Base-by-base conservation (phyloP, 1,140 invertebrate genomes). In the Ostrea edulis region DNA sequence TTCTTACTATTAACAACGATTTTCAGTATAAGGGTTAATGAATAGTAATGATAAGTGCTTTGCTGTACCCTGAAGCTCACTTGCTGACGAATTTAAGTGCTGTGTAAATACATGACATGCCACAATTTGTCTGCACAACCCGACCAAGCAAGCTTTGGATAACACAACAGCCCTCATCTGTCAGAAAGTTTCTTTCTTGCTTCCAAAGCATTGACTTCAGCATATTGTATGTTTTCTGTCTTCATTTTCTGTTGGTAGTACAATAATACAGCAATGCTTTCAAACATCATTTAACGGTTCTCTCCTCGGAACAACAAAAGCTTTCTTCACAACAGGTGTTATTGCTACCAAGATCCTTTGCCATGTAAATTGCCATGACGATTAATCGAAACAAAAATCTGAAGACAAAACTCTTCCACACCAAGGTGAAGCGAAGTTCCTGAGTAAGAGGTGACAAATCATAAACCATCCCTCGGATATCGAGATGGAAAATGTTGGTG, bases 71-170 rank as follows among this genome's bases (percentile, higher is more conserved):
- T 25, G 58, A 29, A 62, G 90, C 88, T 81, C 92, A 87, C n/a
- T 55, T 65, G n/a, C 71, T 84, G 14, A 93, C 88, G 89, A 93
- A 93, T 22, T 86, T 84, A 12, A 93, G 87, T 84, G 92, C 93
- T 14, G 92, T 93, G 58, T 91, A 92, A 5, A 93, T 90, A 85
- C 92, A 94, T 9, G 89, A 82, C 82, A 91, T 90, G 89, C 93
- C 88, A 77, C 88, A 84, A 52, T 51, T 53, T 85, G 12, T 88
- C 83, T 65, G 85, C 68, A 17, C 51, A 22, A 1, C 87, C 62
- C 20, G 87, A 88, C 87, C 83, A 88, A 12, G 62, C 83, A 29
- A 83, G 87, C 22, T 53, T 82, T 65, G 81, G 58, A 51, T 62
- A 58, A 55, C 82, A 82, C 17, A 90, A 25, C 7, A 87, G 87